A percentile compares a stretch with the other conserved stretches of the same genome.
Evolutionary conservation across 2,888 invertebrate species (phyloP).

Genomic region (Mactromeris polynyma): DNA sequence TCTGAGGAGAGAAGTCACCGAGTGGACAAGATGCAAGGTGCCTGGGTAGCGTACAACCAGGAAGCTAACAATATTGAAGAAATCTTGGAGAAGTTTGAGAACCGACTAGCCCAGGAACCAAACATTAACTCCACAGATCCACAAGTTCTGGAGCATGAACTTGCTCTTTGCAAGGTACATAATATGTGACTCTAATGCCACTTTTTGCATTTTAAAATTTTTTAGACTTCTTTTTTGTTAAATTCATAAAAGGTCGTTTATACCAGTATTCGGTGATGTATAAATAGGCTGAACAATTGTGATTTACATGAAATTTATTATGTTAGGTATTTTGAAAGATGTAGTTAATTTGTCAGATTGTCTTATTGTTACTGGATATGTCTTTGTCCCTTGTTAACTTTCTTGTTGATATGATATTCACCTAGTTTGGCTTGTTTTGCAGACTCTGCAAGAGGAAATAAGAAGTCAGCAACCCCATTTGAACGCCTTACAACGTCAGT

Average conservation of each 20-base stretch:
- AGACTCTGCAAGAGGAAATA: conserved; percentile 84
- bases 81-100: conserved; percentile 80
- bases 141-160: conserved; percentile 83
- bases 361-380: no score
- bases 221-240: no score
- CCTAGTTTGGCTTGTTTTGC: conserved; percentile 26
- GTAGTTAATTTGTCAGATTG: no score
- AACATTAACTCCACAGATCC: conserved; percentile 82
- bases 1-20: conserved; percentile 82
- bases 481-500: conserved; percentile 78
- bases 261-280: no score
- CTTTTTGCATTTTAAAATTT: no score
- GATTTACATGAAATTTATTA: no score
- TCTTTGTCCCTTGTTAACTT: no score
- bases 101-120: conserved; percentile 79
- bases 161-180: conserved; percentile 83
- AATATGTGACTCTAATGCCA: no score
- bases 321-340: no score
- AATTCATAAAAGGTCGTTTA: no score
- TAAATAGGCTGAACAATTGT: no score
- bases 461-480: conserved; percentile 81
- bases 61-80: conserved; percentile 81
- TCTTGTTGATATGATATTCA: background rate
- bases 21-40: conserved; percentile 82
- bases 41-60: conserved; percentile 82